A percentile compares a stretch with the other conserved stretches of the same genome.
Conservation (phyloP, 2,888 invertebrate species). For the Ophonus ardosiacus region DNA sequence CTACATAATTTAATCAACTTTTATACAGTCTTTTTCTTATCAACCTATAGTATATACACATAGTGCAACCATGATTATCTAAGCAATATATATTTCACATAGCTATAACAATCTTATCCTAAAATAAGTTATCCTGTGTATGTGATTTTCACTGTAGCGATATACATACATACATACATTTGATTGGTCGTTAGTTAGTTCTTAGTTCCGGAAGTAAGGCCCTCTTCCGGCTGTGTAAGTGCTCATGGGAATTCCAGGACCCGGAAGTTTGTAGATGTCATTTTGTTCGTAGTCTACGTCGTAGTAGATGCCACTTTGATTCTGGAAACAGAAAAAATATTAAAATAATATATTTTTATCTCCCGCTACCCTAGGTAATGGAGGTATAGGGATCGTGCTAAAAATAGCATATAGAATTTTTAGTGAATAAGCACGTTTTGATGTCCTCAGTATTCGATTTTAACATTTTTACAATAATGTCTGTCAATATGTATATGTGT, state of each 20-base stretch:
- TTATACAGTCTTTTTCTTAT: slow-evolving; percentile 61
- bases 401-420: too few species aligned
- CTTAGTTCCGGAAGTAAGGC: slow-evolving; percentile 79
- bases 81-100: slow-evolving; percentile 8
- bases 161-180: slow-evolving; percentile 8
- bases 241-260: slow-evolving; percentile 86
- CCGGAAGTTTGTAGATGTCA: slow-evolving; percentile 78
- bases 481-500: too few species aligned
- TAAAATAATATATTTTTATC: too few species aligned
- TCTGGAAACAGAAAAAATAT: slow-evolving; percentile 78
- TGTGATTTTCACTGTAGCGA: not conserved
- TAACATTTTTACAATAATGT: too few species aligned
- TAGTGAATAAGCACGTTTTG: too few species aligned
- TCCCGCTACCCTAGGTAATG: too few species aligned
- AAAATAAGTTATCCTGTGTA: slow-evolving; percentile 18
- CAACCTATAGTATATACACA: slow-evolving; percentile 47
- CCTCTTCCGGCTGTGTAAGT: slow-evolving; percentile 89
- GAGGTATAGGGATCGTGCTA: too few species aligned
- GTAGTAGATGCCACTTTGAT: slow-evolving; percentile 93
- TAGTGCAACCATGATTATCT: slow-evolving; percentile 18
- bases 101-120: slow-evolving; percentile 33
- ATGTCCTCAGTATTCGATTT: too few species aligned
- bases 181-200: not conserved
- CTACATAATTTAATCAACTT: slow-evolving; percentile 29
- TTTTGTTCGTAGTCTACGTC: slow-evolving; percentile 90